Evolutionary conservation across 2,113 vertebrate genomes (phyloP).

Genomic region (Meles meles): DNA sequence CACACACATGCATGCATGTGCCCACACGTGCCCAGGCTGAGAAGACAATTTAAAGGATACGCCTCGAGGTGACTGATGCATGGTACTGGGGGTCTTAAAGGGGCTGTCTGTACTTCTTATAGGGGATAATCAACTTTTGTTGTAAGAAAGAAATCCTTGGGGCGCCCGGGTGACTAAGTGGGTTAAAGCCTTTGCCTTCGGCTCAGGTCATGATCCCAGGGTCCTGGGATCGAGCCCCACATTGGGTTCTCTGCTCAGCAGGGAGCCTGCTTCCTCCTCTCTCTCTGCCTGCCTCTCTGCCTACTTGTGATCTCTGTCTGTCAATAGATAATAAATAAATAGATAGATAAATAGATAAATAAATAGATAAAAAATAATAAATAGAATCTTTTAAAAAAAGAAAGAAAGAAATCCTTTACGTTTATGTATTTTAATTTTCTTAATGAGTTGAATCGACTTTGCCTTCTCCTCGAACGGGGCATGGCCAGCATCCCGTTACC

Average conservation of each 20-base stretch:
- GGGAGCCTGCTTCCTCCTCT: too few relatives aligned
- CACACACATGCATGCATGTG: accelerated
- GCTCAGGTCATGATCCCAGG: too few relatives aligned
- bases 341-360: too few relatives aligned
- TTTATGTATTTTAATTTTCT: background rate
- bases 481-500: background rate
- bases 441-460: background rate
- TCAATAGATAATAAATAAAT: too few relatives aligned
- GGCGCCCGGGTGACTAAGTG: too few relatives aligned
- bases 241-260: too few relatives aligned
- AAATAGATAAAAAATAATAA: too few relatives aligned
- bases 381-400: too few relatives aligned
- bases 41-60: background rate
- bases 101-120: background rate
- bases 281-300: too few relatives aligned
- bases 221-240: too few relatives aligned
- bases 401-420: background rate
- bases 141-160: background rate
- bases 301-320: too few relatives aligned
- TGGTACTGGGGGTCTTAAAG: background rate
- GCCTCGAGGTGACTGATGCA: accelerated
- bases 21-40: background rate
- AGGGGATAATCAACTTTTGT: background rate
- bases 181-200: too few relatives aligned
- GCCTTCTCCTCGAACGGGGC: background rate